Base-by-base conservation (phyloP, 2,888 invertebrate genomes). In the Oligia strigilis region DNA sequence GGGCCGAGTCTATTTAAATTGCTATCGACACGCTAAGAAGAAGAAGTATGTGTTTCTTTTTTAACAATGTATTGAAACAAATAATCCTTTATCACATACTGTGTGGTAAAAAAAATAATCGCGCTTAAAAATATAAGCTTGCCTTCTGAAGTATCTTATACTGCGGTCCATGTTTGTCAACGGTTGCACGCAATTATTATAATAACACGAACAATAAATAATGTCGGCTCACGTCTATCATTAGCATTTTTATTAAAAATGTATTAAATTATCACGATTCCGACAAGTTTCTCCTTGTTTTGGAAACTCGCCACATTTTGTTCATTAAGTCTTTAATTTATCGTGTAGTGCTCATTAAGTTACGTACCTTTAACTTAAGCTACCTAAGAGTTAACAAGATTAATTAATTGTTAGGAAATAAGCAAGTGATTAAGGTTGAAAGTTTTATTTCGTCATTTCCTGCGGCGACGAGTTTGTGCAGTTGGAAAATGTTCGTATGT, bases 181-280 rank as follows among this genome's bases (percentile, higher is more conserved):
- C 88, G 80, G 84, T 87, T 89, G 89, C 89, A 89, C 82, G 86
- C 79, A 75, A 80, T 78, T 73, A 89, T 84, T 83, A 74, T 81
- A 83, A 86, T 81, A 88, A 85, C 71, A 74, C 29, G 73, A 52
- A 82, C 72, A 70, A 87, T 84, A 87, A 89, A 89, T 89, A 87
- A 84, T 77, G 64, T 72, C 81, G 71, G 67, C 75, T 83, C 83
- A 86, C 62, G 72, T 72, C 67, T n/a, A 55, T 60, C 74, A 88
- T 89, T 89, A 72, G 79, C 88, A 89, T 89, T 84, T 88, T 88
- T 89, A 89, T 89, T 89, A 87, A 89, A 87, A 82, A 85, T 88
- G 85, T 84, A 85, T 89, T 83, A 86, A 78, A 84, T 67, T 82
- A 74, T 77, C 65, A 84, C 85, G 75, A 80, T 87, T 82, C 84